phyloP scores from a whole-genome alignment of 2,113 vertebrate species.

The Nymphicus hollandicus region DNA sequence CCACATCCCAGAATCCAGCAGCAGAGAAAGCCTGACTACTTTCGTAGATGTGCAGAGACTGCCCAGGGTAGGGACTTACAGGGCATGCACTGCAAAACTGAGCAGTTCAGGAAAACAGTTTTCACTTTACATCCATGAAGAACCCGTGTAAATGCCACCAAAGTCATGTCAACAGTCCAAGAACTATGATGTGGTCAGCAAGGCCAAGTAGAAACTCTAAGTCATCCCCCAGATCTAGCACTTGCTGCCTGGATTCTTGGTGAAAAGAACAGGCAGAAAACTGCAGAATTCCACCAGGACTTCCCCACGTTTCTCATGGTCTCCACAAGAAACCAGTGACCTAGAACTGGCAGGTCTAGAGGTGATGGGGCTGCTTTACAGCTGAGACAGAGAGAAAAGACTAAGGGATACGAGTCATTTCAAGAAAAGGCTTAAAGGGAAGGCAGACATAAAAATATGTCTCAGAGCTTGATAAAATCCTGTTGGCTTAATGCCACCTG shows the following conservation, averaged over 20 bases:
- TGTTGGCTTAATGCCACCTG: slow-evolving; percentile 6
- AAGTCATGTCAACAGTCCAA: background rate
- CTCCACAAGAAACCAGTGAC: background rate
- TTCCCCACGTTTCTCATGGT: background rate
- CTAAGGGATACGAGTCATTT: background rate
- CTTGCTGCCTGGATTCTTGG: background rate
- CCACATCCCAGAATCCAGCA: background rate
- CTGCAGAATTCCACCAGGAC: background rate
- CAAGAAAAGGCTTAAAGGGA: background rate
- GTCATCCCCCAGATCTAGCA: background rate
- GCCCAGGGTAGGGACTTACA: background rate
- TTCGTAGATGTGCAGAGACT: background rate
- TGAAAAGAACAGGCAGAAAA: background rate
- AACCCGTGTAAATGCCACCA: background rate
- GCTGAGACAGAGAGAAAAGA: background rate
- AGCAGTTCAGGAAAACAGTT: background rate
- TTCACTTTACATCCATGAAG: background rate
- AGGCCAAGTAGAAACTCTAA: background rate
- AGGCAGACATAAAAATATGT: background rate
- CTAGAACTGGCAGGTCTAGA: background rate
- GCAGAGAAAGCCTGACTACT: background rate
- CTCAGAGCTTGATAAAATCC: background rate
- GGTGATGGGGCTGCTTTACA: background rate
- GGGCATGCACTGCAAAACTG: background rate
- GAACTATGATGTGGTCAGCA: rapidly evolving